Evolutionary conservation across 2,888 invertebrate species (phyloP).

Genomic region (Sepiola atlantica): DNA sequence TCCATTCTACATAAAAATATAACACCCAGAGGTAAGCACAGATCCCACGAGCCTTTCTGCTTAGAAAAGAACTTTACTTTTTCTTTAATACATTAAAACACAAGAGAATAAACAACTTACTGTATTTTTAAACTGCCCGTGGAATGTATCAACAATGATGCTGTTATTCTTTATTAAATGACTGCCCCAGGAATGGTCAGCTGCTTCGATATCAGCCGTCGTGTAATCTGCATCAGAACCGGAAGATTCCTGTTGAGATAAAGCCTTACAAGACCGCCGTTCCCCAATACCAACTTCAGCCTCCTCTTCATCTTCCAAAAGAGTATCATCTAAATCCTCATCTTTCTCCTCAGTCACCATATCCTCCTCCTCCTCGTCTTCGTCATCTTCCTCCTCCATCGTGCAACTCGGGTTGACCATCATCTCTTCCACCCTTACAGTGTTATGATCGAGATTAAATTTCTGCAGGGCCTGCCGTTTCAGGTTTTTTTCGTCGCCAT

Average conservation of each 20-base stretch:
- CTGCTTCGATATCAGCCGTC: slow-evolving; percentile 71
- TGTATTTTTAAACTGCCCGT: slow-evolving; percentile 81
- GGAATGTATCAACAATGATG: slow-evolving; percentile 80
- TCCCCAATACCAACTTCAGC: slow-evolving; percentile 36
- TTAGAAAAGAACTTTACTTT: too few species aligned
- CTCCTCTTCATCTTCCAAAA: slow-evolving; percentile 57
- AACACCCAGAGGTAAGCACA: too few species aligned
- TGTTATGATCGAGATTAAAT: slow-evolving; percentile 60
- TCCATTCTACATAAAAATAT: too few species aligned
- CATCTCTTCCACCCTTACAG: slow-evolving; percentile 55
- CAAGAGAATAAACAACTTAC: slow-evolving; percentile 72
- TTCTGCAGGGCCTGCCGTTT: slow-evolving; percentile 68
- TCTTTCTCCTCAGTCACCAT: slow-evolving; percentile 50
- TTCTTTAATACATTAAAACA: neutral
- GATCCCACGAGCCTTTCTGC: too few species aligned
- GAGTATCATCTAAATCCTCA: slow-evolving; percentile 55
- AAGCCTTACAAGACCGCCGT: neutral
- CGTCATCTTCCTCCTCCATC: slow-evolving; percentile 36
- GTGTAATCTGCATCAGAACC: slow-evolving; percentile 52
- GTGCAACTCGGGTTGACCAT: slow-evolving; percentile 51
- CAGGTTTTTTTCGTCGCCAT: slow-evolving; percentile 68
- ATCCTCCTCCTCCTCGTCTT: slow-evolving; percentile 47
- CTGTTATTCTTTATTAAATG: slow-evolving; percentile 79
- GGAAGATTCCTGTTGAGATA: slow-evolving; percentile 40
- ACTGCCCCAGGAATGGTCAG: slow-evolving; percentile 79